Evolutionary conservation across 2,797 vertebrate species (phyloP).

Genomic region (Amphiprion clarkii): DNA sequence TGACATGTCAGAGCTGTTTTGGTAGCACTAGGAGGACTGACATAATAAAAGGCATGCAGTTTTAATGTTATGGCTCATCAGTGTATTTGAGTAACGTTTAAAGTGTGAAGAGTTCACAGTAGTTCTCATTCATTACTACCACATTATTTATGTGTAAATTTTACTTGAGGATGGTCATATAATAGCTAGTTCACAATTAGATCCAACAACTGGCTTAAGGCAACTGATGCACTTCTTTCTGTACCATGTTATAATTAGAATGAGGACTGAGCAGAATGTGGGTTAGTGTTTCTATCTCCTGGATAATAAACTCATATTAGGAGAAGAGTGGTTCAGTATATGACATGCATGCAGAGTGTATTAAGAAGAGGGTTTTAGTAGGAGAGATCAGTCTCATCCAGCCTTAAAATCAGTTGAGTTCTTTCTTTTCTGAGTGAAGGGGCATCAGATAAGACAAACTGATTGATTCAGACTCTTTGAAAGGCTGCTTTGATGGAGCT

Average conservation of each 20-base stretch:
- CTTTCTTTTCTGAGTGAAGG: conserved; percentile 58
- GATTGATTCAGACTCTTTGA: conserved; percentile 68
- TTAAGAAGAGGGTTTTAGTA: conserved; percentile 5
- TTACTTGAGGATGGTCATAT: conserved; percentile 15
- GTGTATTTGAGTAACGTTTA: neutral
- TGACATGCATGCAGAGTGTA: conserved; percentile 9
- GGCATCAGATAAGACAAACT: conserved; percentile 70
- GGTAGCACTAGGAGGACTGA: too few species aligned
- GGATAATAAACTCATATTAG: conserved; percentile 42
- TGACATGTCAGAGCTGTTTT: too few species aligned
- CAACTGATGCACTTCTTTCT: conserved; percentile 46
- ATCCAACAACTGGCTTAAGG: conserved; percentile 53
- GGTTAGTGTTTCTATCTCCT: conserved; percentile 42
- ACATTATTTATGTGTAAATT: conserved; percentile 18
- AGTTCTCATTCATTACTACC: neutral
- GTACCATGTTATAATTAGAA: conserved; percentile 50
- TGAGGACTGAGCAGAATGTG: conserved; percentile 45
- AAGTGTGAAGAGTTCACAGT: neutral
- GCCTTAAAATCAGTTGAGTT: conserved; percentile 52
- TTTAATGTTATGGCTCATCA: too few species aligned
- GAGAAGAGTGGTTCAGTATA: neutral
- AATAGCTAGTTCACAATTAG: conserved; percentile 37
- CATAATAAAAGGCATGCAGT: too few species aligned
- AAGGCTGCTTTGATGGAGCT: conserved; percentile 63
- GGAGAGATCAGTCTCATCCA: conserved; percentile 58